Conservation (phyloP, 2,888 invertebrate species). For the Metalampra italica region DNA sequence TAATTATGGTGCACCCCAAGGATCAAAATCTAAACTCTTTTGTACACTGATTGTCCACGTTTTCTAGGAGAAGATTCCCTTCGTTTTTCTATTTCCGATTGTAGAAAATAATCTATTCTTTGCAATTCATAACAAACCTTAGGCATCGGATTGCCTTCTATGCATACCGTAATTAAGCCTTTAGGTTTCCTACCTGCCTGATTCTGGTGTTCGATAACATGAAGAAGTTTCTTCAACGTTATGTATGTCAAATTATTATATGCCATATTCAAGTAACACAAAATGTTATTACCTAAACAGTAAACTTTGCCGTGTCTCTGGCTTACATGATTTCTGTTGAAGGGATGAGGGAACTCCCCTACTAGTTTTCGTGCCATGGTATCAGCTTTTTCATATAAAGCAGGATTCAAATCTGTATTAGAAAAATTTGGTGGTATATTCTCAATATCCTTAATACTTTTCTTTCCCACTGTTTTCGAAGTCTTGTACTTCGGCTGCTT, state of each 20-base stretch:
- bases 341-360: constrained; percentile 38
- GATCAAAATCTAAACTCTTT: no score
- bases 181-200: constrained; percentile 20
- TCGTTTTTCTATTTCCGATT: no score
- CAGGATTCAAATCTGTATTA: no score
- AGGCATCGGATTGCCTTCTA: constrained; percentile 35
- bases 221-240: constrained; percentile 21
- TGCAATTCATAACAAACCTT: neutral
- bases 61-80: no score
- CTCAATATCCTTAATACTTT: no score
- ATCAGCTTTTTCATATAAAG: no score
- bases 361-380: constrained; percentile 22
- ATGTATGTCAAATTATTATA: constrained; percentile 29
- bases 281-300: constrained; percentile 26
- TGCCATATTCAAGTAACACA: constrained; percentile 28
- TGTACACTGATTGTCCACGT: no score
- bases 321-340: constrained; percentile 21
- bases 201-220: constrained; percentile 27
- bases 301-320: constrained; percentile 19
- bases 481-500: no score
- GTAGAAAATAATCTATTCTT: no score
- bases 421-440: no score
- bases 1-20: no score
- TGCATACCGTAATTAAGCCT: constrained; percentile 25
- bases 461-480: no score